These are phyloP conservation scores for Neosalanx taihuensis DNA, from an alignment of 2,797 vertebrate species.

Conservation along the genomic window DNA sequence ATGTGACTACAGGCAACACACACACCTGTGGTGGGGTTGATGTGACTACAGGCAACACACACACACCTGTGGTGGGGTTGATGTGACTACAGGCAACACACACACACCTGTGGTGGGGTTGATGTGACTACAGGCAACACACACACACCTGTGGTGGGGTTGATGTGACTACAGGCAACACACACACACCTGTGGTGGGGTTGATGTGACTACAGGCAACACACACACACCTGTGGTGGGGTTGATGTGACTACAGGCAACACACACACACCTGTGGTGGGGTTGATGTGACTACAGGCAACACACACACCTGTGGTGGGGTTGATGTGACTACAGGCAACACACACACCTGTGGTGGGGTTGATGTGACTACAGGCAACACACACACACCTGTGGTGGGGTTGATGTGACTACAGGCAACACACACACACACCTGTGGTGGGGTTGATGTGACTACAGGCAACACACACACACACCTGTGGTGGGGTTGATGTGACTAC, in stretches of 20 bases:
- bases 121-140: not conserved
- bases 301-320: slow-evolving; percentile 16
- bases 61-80: slow-evolving; percentile 37
- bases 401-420: slow-evolving; percentile 24
- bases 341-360: no score
- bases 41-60: not conserved
- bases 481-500: slow-evolving; percentile 34
- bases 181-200: no score
- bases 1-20: not conserved
- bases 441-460: no score
- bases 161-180: slow-evolving; percentile 11
- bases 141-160: slow-evolving; percentile 33
- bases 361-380: no score
- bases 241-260: slow-evolving; percentile 24
- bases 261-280: no score
- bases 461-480: not conserved
- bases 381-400: slow-evolving; percentile 20
- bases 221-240: slow-evolving; percentile 20
- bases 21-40: no score
- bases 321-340: slow-evolving; percentile 24
- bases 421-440: no score
- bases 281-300: no score
- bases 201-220: no score
- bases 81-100: not conserved
- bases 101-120: no score